phyloP scores from a whole-genome alignment of 2,113 vertebrate genomes.

The Himantopus leucocephalus region DNA sequence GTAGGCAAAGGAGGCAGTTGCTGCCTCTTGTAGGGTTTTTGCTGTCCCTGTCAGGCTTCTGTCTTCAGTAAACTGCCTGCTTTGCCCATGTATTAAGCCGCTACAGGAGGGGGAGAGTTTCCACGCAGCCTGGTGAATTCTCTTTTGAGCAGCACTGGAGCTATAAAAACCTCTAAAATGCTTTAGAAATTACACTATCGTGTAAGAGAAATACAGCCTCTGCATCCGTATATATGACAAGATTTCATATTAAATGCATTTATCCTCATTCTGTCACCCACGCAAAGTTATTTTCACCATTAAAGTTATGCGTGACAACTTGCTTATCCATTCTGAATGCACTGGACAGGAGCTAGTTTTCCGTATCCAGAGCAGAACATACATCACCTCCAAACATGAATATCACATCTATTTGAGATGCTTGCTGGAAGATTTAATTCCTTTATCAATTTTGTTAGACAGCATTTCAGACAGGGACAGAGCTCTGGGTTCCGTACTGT shows the following conservation, averaged over 20 bases:
- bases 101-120: not conserved
- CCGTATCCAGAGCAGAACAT: not conserved
- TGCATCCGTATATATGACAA: not conserved
- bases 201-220: not conserved
- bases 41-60: not conserved
- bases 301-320: not conserved
- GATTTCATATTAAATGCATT: conserved; percentile 6
- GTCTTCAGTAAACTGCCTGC: not conserved
- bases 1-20: not conserved
- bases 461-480: not conserved
- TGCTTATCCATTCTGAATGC: not conserved
- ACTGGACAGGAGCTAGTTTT: not conserved
- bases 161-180: not conserved
- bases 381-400: not conserved
- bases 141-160: not conserved
- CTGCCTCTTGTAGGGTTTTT: not conserved
- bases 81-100: not conserved
- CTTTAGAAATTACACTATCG: not conserved
- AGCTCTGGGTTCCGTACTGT: not conserved
- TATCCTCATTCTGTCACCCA: conserved; percentile 32
- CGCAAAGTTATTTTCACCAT: not conserved
- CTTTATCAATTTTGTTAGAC: not conserved
- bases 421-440: not conserved
- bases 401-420: not conserved
- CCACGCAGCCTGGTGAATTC: not conserved